Conservation (phyloP, 1,140 invertebrate genomes). For the Conus ventricosus region DNA sequence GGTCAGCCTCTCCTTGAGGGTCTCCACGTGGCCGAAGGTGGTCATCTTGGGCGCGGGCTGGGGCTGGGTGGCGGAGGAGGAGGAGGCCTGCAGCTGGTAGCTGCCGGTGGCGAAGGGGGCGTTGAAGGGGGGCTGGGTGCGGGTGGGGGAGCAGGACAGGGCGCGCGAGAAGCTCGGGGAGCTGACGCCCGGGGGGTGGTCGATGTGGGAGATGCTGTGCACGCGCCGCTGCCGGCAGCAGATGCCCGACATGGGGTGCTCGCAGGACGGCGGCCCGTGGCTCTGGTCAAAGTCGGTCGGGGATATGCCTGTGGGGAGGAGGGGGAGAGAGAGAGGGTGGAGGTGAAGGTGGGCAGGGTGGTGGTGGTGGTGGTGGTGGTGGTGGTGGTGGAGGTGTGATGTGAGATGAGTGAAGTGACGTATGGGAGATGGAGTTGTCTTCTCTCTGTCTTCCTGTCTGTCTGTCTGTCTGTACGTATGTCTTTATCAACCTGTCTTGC, state of each 20-base stretch:
- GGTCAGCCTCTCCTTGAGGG: conserved; percentile 45
- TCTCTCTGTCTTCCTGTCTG: too few species aligned
- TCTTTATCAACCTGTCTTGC: too few species aligned
- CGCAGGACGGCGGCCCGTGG: conserved; percentile 16
- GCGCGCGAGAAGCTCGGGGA: conserved; percentile 7
- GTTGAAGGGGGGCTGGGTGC: conserved; percentile 14
- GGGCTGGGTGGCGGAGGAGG: conserved; percentile 29
- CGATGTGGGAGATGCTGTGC: conserved; percentile 69
- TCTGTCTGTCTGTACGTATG: too few species aligned
- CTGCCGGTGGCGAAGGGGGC: not conserved
- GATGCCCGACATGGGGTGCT: conserved; percentile 44
- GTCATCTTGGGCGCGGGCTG: conserved; percentile 29
- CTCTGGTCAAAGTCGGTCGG: conserved; percentile 43
- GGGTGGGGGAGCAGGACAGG: conserved; percentile 14
- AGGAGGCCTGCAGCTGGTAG: not conserved
- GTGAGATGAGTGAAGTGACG: too few species aligned
- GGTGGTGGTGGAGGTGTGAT: too few species aligned
- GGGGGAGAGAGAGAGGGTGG: too few species aligned
- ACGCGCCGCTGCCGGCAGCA: conserved; percentile 66
- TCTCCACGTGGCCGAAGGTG: conserved; percentile 40
- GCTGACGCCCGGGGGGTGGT: conserved; percentile 37
- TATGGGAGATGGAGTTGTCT: too few species aligned
- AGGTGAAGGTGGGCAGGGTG: too few species aligned
- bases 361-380: too few species aligned
- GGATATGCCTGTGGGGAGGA: conserved; percentile 27